Evolutionary conservation across 2,113 vertebrate species (phyloP), one percentile per base, ranked within the genome.

Genomic region (Fregata magnificens): DNA sequence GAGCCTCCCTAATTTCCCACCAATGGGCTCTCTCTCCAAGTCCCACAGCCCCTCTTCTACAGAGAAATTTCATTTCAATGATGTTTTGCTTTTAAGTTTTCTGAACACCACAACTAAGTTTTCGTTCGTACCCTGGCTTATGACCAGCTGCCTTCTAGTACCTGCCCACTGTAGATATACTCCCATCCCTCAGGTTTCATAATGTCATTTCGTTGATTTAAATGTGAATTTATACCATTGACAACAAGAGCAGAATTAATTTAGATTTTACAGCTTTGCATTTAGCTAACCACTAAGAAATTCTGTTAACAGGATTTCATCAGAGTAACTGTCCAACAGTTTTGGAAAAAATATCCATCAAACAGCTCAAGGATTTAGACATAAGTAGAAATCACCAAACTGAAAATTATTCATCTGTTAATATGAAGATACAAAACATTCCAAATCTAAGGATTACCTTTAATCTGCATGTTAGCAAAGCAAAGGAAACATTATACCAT

Each of bases 81-180:
- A 9, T 2, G 7, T 38, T 49, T 42, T 49, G 45, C 31, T 73
- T 67, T 50, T 18, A 45, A 13, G 25, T 38, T 76, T 69, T 32
- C 70, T 47, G 38, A 45, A 61, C 12, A 17, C 36, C 36, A 13
- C 24, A 12, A 8, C 10, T 3, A 4, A 21, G 32, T 44, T 56
- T 45, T 40, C 50, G 20, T 6, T 44, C 19, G 13, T 3, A 16
- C 21, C 24, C 40, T 6, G 8, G 38, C 45, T 59, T 9, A 18
- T 0, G 4, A 17, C 9, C 62, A 18, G 40, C 47, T 56, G 45
- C 26, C 40, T 10, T 5, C 31, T 3, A 26, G 32, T 1, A 40
- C 78, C 66, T 62, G 61, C 42, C 61, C 42, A 34, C 7, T 1
- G 34, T 2, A 65, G 17, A 42, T 13, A n/a, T 2, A 5, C 16